Evolutionary conservation across 2,888 invertebrate genomes (phyloP), one percentile per base, ranked within the genome.

Genomic region (Dynastes hyllus): DNA sequence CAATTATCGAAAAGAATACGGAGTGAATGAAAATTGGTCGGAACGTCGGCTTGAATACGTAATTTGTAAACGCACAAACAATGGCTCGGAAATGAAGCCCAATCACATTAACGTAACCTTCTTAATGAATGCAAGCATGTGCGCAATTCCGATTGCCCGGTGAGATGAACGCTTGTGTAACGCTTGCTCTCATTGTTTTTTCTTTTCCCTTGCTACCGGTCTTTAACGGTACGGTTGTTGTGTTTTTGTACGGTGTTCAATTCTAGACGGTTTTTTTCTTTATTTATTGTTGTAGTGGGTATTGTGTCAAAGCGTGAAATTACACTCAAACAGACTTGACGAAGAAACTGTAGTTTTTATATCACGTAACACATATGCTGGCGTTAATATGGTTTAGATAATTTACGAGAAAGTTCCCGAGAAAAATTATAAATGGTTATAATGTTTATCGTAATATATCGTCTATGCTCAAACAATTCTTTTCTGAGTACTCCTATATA

Each of bases 1-100:
- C 71, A 55, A 71, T 71, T 55, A 71, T 71, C 71, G 55, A 71
- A 71, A 71, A 71, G 71, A 40, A 55, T 71, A 71, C 71, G 71
- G 5, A 71, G 37, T 71, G 71, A 71, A 71, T 71, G 55, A 37
- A 58, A 71, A 71, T 71, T 40, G 58, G 55, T 32, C n/a, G 55
- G 2, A 16, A 29, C 37, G 16, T 16, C 58, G 71, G 11, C 71
- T n/a, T 71, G 71, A 71, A 71, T 71, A 55, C 71, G 22, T 71
- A 71, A 71, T 71, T 55, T 1, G 29, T 16, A 53, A 53, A 53
- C 50, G 16, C 22, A 69, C 50, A 71, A 71, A 71, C 71, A 71
- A 55, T 55, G 55, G 50, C 55, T 71, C 45, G 45, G 50, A 27
- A 71, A 37, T 27, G n/a, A 55, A 58, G 55, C 40, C 55, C 58